Evolutionary conservation across 1,140 invertebrate species (phyloP).

Genomic region (Eumaeus atala): DNA sequence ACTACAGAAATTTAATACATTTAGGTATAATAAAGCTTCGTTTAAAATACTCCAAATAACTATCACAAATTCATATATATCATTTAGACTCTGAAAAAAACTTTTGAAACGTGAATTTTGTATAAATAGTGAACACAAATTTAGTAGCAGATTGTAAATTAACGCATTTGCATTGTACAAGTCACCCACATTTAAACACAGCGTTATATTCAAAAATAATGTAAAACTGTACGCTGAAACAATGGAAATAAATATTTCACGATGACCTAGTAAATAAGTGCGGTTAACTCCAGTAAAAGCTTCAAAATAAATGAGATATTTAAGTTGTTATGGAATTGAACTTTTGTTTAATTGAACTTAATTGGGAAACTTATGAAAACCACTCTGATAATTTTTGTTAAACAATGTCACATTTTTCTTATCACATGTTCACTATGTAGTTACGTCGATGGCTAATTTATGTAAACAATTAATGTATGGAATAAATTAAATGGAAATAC

Average conservation of each 20-base stretch:
- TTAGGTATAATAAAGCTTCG: no score
- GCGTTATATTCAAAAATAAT: background rate
- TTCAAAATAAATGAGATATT: background rate
- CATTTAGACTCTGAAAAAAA: no score
- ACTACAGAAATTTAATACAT: no score
- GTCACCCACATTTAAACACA: background rate
- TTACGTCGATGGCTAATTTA: background rate
- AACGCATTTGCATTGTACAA: background rate
- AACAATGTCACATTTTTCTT: background rate
- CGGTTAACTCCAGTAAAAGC: background rate
- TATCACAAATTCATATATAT: slow-evolving; percentile 33
- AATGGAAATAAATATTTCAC: background rate
- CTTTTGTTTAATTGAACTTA: no score
- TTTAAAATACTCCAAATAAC: no score
- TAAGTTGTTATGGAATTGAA: background rate
- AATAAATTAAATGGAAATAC: background rate
- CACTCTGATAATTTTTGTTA: background rate
- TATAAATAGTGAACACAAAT: slow-evolving; percentile 11
- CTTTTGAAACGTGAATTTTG: slow-evolving; percentile 25
- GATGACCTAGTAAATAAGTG: background rate
- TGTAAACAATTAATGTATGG: no score
- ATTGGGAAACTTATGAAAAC: background rate
- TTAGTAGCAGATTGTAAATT: background rate
- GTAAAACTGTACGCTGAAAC: background rate
- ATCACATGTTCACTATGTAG: background rate